Evolutionary conservation across 2,888 invertebrate genomes (phyloP), one percentile per base, ranked within the genome.

Genomic region (Drosophila putrida): DNA sequence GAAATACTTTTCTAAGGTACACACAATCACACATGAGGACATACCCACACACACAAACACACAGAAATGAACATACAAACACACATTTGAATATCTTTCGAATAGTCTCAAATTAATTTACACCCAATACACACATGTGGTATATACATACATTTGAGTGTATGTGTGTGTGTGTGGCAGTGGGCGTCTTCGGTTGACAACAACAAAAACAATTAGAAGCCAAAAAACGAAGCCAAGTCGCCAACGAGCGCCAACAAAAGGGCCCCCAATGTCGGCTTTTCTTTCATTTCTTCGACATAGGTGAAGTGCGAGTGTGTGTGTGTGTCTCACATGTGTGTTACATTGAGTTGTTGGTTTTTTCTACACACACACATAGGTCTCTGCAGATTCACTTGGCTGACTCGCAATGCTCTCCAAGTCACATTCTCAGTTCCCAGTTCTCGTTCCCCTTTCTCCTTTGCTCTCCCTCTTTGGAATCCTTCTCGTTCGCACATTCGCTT

Each of bases 31-130:
- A 53, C 13, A 35, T 25, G 35, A 38, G 31, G 35, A 44, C 31
- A 46, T 33, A 36, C 35, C 35, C 39, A 31, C 13, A 31, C 50
- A 55, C 39, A 43, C 49, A 57, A 25, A 58, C 49, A 57, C 27
- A 44, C 20, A 13, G 5, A 10, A 27, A n/a, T 1, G 13, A 15
- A 15, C 33, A 62, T 33, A 47, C 27, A 31, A 47, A 46, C 50
- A 47, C 49, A 41, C 61, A 88, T 87, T 82, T 74, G 66, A 82
- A 83, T 88, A 85, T 77, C 67, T 77, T 79, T 85, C 74, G 77
- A 88, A 71, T 80, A 80, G 66, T 73, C 75, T 78, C 69, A 75
- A 89, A 85, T 83, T 86, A 88, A 86, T 83, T 88, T 83, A 78
- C 83, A 84, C 81, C 87, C 82, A 87, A 78, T 72, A 76, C 61